Conservation (phyloP, 2,888 invertebrate species). For the Caenorhabditis uteleia region DNA sequence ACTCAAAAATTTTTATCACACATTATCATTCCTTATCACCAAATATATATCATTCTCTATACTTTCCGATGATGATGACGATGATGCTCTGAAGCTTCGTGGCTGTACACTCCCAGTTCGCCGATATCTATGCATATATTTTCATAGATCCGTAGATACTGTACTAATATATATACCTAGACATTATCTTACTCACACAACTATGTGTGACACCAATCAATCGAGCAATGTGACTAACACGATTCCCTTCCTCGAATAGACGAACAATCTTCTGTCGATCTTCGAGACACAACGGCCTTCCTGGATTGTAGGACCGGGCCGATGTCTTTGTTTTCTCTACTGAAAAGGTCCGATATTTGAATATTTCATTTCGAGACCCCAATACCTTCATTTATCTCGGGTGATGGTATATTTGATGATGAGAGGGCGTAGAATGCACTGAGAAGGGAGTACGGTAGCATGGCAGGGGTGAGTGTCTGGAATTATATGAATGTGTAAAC, state of each 20-base stretch:
- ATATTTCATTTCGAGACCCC: no score
- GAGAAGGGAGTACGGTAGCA: constrained; percentile 28
- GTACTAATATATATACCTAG: constrained; percentile 25
- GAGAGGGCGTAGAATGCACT: constrained; percentile 32
- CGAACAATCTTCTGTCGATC: constrained; percentile 59
- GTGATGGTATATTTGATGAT: constrained; percentile 20
- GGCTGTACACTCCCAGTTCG: constrained; percentile 62
- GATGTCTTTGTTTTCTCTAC: neutral
- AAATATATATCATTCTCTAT: neutral
- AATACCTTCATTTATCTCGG: constrained; percentile 38
- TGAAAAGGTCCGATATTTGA: no score
- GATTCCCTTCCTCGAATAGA: constrained; percentile 60
- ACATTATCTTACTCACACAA: constrained; percentile 65
- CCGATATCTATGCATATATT: constrained; percentile 44
- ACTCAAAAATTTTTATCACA: no score
- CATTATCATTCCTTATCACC: no score
- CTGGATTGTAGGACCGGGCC: constrained; percentile 54
- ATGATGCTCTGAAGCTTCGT: constrained; percentile 40
- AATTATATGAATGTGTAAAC: no score
- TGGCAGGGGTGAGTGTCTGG: constrained; percentile 24
- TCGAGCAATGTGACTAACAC: constrained; percentile 62
- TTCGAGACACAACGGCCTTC: constrained; percentile 59
- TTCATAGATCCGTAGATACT: neutral
- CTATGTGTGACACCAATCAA: constrained; percentile 63
- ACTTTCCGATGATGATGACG: neutral